These are phyloP conservation scores for Temnothorax ravouxi DNA, from an alignment of 2,888 invertebrate genomes.

Conservation along the genomic window DNA sequence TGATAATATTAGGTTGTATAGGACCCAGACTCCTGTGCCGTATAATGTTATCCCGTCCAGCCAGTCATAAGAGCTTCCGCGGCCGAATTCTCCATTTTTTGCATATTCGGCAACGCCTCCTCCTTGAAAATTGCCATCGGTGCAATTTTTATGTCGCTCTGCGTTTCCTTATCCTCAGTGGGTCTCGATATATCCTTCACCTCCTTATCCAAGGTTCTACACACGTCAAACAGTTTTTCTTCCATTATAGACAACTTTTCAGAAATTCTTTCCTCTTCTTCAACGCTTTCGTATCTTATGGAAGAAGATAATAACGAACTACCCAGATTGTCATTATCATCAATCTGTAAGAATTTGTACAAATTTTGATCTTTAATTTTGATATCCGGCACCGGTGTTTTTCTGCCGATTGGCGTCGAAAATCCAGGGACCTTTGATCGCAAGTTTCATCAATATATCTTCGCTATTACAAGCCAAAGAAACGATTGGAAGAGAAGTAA, in stretches of 20 bases:
- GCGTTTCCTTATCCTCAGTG: conserved; percentile 48
- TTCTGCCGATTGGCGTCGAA: conserved; percentile 79
- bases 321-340: conserved; percentile 75
- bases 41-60: too few species aligned
- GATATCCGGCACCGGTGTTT: conserved; percentile 79
- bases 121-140: too few species aligned
- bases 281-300: conserved; percentile 56
- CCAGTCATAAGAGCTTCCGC: too few species aligned
- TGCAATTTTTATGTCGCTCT: conserved; percentile 45
- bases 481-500: too few species aligned
- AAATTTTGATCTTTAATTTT: conserved; percentile 73
- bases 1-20: too few species aligned
- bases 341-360: conserved; percentile 81
- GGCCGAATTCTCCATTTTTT: conserved; percentile 85
- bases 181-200: conserved; percentile 18
- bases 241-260: conserved; percentile 43
- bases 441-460: too few species aligned
- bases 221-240: conserved; percentile 49
- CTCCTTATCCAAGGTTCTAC: conserved; percentile 46
- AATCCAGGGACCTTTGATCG: too few species aligned
- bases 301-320: conserved; percentile 78
- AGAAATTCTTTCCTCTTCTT: conserved; percentile 55
- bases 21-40: too few species aligned
- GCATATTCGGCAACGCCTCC: too few species aligned
- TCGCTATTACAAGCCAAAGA: too few species aligned